Evolutionary conservation across 2,888 invertebrate species (phyloP).

Genomic region (Pachymerium ferrugineum): DNA sequence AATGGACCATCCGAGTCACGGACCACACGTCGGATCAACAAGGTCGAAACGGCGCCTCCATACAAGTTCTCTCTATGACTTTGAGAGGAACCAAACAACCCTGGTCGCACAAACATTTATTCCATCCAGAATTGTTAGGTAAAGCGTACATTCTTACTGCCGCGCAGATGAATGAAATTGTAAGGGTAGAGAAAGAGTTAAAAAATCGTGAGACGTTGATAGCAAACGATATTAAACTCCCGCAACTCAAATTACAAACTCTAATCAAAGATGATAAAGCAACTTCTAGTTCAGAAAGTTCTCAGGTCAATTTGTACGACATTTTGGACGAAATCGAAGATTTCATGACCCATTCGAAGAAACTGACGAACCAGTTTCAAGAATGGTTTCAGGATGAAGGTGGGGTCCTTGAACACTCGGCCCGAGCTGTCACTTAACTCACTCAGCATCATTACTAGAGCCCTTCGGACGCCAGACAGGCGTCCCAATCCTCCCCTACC

Average conservation of each 20-base stretch:
- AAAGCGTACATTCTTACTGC: background rate
- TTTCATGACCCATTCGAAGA: background rate
- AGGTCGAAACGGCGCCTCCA: background rate
- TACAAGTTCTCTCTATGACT: background rate
- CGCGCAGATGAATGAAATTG: background rate
- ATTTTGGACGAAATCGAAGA: background rate
- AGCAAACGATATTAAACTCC: no score
- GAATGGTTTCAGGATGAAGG: slow-evolving; percentile 5
- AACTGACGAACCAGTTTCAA: background rate
- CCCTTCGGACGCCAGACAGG: slow-evolving; percentile 14
- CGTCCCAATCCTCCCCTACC: background rate
- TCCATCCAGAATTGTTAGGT: background rate
- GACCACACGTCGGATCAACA: slow-evolving; percentile 36
- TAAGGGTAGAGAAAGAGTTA: background rate
- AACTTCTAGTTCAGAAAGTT: background rate
- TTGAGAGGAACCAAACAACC: background rate
- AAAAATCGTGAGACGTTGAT: no score
- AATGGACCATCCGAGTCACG: slow-evolving; percentile 44
- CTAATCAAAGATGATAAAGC: no score
- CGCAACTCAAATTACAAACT: no score
- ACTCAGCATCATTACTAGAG: slow-evolving; percentile 14
- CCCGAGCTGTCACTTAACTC: slow-evolving; percentile 14
- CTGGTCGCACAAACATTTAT: background rate
- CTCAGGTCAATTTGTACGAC: background rate
- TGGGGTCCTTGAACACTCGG: slow-evolving; percentile 10